phyloP scores from a whole-genome alignment of 2,888 invertebrate species.

The Macrophya alboannulata region DNA sequence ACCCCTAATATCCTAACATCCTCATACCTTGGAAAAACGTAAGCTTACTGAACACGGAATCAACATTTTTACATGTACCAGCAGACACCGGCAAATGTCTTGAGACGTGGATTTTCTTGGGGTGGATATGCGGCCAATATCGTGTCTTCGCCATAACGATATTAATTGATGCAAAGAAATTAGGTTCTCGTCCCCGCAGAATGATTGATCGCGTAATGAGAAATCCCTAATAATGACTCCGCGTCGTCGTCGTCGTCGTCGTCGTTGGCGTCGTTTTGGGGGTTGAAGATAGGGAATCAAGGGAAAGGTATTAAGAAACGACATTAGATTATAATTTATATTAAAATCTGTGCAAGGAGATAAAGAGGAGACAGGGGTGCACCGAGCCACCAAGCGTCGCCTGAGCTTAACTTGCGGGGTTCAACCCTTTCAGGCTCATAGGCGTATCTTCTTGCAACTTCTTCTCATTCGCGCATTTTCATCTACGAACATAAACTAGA shows the following conservation, averaged over 20 bases:
- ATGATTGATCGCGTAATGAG: conserved; percentile 79
- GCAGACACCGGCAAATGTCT: neutral
- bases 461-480: neutral
- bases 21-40: no score
- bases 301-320: conserved; percentile 78
- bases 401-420: conserved; percentile 65
- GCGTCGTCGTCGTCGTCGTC: conserved; percentile 65
- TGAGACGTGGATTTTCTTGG: neutral
- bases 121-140: neutral
- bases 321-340: conserved; percentile 80
- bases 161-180: conserved; percentile 78
- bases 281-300: conserved; percentile 61
- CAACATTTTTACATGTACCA: neutral
- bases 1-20: no score
- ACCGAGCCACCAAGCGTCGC: conserved; percentile 60
- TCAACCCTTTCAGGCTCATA: conserved; percentile 73
- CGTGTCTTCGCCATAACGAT: conserved; percentile 66
- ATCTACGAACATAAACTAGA: neutral
- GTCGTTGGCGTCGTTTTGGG: conserved; percentile 35
- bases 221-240: conserved; percentile 78
- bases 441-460: conserved; percentile 67
- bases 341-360: conserved; percentile 79
- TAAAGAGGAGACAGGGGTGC: conserved; percentile 73
- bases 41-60: neutral
- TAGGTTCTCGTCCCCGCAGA: conserved; percentile 73